phyloP scores from a whole-genome alignment of 2,888 invertebrate genomes.

The Lamproptera curius region DNA sequence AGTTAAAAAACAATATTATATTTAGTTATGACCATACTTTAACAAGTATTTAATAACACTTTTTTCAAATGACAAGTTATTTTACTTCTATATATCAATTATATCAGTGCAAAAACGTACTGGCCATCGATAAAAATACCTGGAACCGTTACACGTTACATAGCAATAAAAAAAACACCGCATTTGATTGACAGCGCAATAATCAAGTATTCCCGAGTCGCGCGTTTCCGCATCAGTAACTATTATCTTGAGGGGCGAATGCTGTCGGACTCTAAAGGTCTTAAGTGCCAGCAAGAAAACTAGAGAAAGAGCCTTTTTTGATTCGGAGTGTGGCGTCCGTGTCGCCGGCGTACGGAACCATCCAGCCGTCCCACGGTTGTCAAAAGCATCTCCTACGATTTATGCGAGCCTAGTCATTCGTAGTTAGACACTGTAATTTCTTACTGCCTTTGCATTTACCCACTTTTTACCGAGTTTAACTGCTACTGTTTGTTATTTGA shows the following conservation, averaged over 20 bases:
- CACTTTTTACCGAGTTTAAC: too few species aligned
- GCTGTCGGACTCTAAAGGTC: not conserved
- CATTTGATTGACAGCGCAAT: constrained; percentile 20
- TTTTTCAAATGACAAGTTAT: not conserved
- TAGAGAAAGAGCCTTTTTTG: not conserved
- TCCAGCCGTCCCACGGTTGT: constrained; percentile 13
- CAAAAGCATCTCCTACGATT: constrained; percentile 7
- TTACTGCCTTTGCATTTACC: not conserved
- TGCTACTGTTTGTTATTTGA: too few species aligned
- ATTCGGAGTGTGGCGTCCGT: not conserved
- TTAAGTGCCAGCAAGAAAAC: not conserved
- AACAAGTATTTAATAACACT: not conserved
- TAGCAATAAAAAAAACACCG: not conserved
- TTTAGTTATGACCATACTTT: not conserved
- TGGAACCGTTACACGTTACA: not conserved
- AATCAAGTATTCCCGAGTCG: constrained; percentile 13
- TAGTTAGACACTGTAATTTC: not conserved
- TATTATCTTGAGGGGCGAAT: constrained; percentile 3
- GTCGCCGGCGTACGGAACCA: constrained; percentile 4
- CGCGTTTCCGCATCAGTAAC: constrained; percentile 14
- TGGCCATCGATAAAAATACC: not conserved
- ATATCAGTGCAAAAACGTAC: not conserved
- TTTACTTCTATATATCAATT: not conserved
- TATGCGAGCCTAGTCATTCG: constrained; percentile 7
- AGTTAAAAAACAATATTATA: too few species aligned